Base-by-base conservation (phyloP, 1,140 invertebrate genomes). In the Aphelenchoides besseyi region DNA sequence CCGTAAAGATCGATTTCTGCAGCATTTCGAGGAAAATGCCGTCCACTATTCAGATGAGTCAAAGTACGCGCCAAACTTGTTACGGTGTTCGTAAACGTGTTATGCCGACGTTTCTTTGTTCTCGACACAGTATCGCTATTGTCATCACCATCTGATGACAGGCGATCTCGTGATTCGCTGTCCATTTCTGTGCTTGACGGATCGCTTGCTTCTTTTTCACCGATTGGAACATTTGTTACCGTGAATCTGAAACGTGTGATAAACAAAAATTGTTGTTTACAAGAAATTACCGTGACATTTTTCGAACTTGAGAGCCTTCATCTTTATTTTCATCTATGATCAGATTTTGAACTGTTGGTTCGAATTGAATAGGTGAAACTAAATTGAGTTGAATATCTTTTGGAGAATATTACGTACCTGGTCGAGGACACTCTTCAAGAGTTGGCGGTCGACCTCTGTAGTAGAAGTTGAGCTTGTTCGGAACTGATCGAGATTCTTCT, bases 1-100 rank as follows among this genome's bases (percentile, higher is more conserved):
- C 77, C 76, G 53, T 53, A 32, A 12, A 78, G 54, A 63, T 78
- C 76, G 48, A 66, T 52, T 26, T 72, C 55, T 5, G 16, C 28
- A 8, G 37, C 30, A 26, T 52, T n/a, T 26, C 57, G 48, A 48
- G 29, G 36, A 1, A 35, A 28, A 68, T 75, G 26, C n/a, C 74
- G 70, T 28, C 53, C 66, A 33, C 2, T 70, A n/a, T 62, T 74
- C 26, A 76, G 36, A 18, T 71, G 30, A 35, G 57, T 73, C 57
- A 74, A 35, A 28, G 74, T 69, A 16, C 29, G 29, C 29, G 55
- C 36, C 59, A 74, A 63, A 18, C 41, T 62, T 74, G 41, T 48
- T 23, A 48, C 23, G 12, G 41, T 48, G 41, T 48, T 12, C 41
- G 41, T 59, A 8, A 59, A 59, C 18, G 57, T 18, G 9, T 59